phyloP scores from a whole-genome alignment of 2,113 vertebrate species.

The Anarrhichthys ocellatus region DNA sequence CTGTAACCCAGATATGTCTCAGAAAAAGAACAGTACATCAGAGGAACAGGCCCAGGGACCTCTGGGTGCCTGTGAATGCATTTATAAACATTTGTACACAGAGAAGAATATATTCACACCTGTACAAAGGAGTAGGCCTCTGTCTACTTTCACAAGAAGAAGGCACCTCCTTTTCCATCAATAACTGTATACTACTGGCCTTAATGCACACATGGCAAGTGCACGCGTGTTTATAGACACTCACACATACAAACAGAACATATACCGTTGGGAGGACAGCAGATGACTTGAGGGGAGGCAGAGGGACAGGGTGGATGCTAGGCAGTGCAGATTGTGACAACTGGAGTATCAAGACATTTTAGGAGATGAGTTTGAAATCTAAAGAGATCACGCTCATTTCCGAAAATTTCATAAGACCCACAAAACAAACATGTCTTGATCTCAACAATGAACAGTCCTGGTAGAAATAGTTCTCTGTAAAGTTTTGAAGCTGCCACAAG shows the following conservation, averaged over 20 bases:
- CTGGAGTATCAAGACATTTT: constrained; percentile 6
- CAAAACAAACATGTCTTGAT: constrained; percentile 30
- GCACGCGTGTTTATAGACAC: constrained; percentile 39
- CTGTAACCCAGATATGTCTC: constrained; percentile 58
- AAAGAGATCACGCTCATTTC: constrained; percentile 1
- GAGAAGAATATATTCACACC: constrained; percentile 71
- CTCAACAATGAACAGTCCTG: constrained; percentile 49
- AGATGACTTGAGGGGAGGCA: constrained; percentile 27
- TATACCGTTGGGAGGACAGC: constrained; percentile 35
- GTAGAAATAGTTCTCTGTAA: constrained; percentile 65
- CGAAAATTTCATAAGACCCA: background rate
- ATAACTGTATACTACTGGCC: constrained; percentile 70
- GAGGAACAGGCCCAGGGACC: constrained; percentile 40
- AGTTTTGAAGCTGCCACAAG: constrained; percentile 66
- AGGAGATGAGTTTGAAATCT: constrained; percentile 24
- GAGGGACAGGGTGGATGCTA: constrained; percentile 34
- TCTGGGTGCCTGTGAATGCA: constrained; percentile 26
- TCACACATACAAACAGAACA: constrained; percentile 61
- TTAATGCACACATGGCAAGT: constrained; percentile 61
- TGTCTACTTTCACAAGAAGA: constrained; percentile 45
- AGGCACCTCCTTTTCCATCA: constrained; percentile 61
- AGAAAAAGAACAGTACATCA: constrained; percentile 63
- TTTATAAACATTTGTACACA: constrained; percentile 50
- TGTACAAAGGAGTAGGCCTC: constrained; percentile 67
- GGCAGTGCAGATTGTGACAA: constrained; percentile 54